A percentile compares a stretch with the other conserved stretches of the same genome.
phyloP scores from a whole-genome alignment of 2,888 invertebrate species.

The Drosophila bunnanda region DNA sequence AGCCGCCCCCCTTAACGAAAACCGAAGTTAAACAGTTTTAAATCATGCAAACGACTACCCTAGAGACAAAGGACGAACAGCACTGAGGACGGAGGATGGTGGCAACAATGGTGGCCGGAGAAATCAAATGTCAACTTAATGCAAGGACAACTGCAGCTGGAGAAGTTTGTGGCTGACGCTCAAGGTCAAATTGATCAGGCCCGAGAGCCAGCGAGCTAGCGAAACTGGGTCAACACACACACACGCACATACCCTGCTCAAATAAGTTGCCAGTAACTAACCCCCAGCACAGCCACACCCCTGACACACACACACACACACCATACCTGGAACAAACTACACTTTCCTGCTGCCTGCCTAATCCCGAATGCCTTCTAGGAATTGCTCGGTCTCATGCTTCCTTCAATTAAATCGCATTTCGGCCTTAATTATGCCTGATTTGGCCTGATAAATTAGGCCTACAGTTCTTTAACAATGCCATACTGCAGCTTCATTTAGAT shows the following conservation, averaged over 20 bases:
- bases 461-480: not conserved
- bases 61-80: slow-evolving; percentile 31
- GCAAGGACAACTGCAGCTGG: slow-evolving; percentile 71
- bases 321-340: not conserved
- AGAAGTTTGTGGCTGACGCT: slow-evolving; percentile 65
- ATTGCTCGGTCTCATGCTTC: slow-evolving; percentile 17
- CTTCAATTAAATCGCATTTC: slow-evolving; percentile 26
- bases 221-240: slow-evolving; percentile 47
- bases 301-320: slow-evolving; percentile 7
- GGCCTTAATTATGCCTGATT: slow-evolving; percentile 12
- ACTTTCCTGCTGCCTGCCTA: not conserved
- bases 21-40: slow-evolving; percentile 72
- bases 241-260: slow-evolving; percentile 34
- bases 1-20: slow-evolving; percentile 10
- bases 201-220: slow-evolving; percentile 33
- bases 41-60: slow-evolving; percentile 67
- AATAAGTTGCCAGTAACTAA: slow-evolving; percentile 39
- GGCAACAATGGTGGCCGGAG: slow-evolving; percentile 29
- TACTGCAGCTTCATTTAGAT: not conserved
- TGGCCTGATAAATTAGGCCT: not conserved
- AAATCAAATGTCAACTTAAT: slow-evolving; percentile 70
- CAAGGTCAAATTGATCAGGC: slow-evolving; percentile 69
- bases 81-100: not conserved
- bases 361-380: slow-evolving; percentile 10
- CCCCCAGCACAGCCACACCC: slow-evolving; percentile 10